These are phyloP conservation scores for Tapirus indicus DNA, from an alignment of 2,797 vertebrate species.

Conservation along the genomic window DNA sequence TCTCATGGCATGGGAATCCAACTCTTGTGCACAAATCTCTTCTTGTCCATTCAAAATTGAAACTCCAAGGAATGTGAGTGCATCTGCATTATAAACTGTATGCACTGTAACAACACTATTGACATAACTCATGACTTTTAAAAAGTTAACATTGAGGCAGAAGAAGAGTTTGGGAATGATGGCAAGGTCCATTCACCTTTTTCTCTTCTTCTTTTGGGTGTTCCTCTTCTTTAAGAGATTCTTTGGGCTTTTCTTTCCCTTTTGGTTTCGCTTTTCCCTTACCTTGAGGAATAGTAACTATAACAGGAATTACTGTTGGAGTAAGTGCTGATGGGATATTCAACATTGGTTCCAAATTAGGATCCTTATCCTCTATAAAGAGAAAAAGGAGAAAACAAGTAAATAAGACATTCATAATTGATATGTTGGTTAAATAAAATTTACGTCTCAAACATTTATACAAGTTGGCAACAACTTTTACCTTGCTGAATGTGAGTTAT, in stretches of 20 bases:
- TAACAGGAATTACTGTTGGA: slow-evolving; percentile 76
- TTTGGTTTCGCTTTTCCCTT: slow-evolving; percentile 82
- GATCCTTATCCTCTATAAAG: slow-evolving; percentile 68
- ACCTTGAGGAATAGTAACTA: slow-evolving; percentile 53
- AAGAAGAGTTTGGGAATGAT: neutral
- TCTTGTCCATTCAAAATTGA: neutral
- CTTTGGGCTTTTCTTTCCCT: slow-evolving; percentile 84
- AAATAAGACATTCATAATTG: neutral
- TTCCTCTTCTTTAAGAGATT: slow-evolving; percentile 81
- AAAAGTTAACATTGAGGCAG: neutral
- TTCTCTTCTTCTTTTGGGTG: slow-evolving; percentile 82
- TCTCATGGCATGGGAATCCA: neutral
- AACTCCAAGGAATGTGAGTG: neutral
- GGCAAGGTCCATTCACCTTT: slow-evolving; percentile 81
- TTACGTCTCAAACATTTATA: neutral
- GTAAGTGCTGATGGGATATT: slow-evolving; percentile 85
- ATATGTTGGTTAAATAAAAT: neutral
- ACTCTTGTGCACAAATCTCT: neutral
- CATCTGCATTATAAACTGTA: neutral
- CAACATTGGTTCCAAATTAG: slow-evolving; percentile 85
- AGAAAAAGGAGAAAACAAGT: neutral
- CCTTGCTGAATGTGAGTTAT: neutral
- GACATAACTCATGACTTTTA: neutral
- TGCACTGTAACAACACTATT: neutral
- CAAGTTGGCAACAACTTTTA: slow-evolving; percentile 24